Conservation (phyloP, 2,888 invertebrate genomes). For the Hydroisotoma schaefferi region DNA sequence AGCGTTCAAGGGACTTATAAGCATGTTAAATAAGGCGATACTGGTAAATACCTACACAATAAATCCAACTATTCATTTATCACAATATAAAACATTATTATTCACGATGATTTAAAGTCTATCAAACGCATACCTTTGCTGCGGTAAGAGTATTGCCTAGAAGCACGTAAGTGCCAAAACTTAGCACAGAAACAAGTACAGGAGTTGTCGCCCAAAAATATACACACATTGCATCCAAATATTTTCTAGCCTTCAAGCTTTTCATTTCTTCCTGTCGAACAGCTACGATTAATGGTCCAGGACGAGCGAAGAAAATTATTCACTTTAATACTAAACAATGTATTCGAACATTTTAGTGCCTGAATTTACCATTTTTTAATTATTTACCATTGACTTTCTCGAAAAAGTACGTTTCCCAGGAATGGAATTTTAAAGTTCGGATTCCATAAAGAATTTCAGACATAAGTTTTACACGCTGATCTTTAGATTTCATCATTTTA, state of each 20-base stretch:
- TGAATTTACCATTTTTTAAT: not conserved
- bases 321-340: not conserved
- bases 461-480: constrained; percentile 79
- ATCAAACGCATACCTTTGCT: constrained; percentile 62
- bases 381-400: constrained; percentile 36
- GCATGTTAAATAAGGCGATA: constrained; percentile 90
- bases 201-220: constrained; percentile 99
- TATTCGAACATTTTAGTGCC: not conserved
- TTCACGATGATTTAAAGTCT: not conserved
- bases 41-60: constrained; percentile 73
- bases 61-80: not conserved
- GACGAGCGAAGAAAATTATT: not conserved
- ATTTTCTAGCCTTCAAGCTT: constrained; percentile 80
- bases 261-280: constrained; percentile 68
- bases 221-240: constrained; percentile 94
- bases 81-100: not conserved
- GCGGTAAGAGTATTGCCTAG: constrained; percentile 76
- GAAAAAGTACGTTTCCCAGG: constrained; percentile 67
- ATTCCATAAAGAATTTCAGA: constrained; percentile 84
- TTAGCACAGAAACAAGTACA: constrained; percentile 78
- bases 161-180: constrained; percentile 74
- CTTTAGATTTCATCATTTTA: constrained; percentile 87
- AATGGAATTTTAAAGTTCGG: constrained; percentile 82
- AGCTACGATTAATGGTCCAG: too few species aligned
- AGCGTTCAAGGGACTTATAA: constrained; percentile 91